Conservation (phyloP, 2,888 invertebrate genomes). For the Paralinhomoeus sp. region DNA sequence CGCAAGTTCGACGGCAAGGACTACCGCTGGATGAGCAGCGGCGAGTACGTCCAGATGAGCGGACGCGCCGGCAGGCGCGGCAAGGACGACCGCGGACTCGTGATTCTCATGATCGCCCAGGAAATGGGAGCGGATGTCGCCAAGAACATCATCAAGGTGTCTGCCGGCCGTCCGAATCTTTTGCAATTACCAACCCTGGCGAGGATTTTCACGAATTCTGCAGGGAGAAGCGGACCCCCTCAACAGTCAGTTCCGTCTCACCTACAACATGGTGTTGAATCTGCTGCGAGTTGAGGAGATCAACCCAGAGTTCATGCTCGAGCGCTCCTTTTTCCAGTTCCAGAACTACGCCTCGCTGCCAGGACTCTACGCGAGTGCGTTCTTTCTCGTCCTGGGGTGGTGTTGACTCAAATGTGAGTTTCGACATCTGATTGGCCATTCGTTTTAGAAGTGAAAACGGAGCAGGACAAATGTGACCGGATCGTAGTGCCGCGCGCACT, state of each 20-base stretch:
- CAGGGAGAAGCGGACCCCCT: conserved; percentile 85
- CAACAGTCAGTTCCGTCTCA: conserved; percentile 93
- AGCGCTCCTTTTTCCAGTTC: conserved; percentile 91
- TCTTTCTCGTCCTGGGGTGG: conserved; percentile 9
- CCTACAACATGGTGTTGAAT: conserved; percentile 97
- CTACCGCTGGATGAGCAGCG: conserved; percentile 47
- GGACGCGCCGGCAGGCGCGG: conserved; percentile 92
- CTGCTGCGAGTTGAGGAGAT: conserved; percentile 90
- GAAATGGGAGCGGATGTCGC: conserved; percentile 45
- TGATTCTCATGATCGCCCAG: conserved; percentile 94
- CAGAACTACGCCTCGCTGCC: conserved; percentile 92
- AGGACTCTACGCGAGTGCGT: conserved; percentile 54
- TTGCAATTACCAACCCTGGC: too few relatives aligned
- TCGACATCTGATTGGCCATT: neutral
- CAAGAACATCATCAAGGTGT: conserved; percentile 40
- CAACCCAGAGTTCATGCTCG: conserved; percentile 96
- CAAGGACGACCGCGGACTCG: conserved; percentile 77
- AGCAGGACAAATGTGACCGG: conserved; percentile 41
- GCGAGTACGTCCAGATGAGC: conserved; percentile 99
- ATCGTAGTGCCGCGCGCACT: conserved; percentile 48
- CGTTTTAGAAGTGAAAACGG: conserved; percentile 40
- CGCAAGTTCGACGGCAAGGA: conserved; percentile 92
- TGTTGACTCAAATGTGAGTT: neutral
- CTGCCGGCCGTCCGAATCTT: too few relatives aligned
- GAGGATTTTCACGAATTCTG: conserved; percentile 26